Evolutionary conservation across 2,797 vertebrate species (phyloP).

Genomic region (Benthosema pterotum): DNA sequence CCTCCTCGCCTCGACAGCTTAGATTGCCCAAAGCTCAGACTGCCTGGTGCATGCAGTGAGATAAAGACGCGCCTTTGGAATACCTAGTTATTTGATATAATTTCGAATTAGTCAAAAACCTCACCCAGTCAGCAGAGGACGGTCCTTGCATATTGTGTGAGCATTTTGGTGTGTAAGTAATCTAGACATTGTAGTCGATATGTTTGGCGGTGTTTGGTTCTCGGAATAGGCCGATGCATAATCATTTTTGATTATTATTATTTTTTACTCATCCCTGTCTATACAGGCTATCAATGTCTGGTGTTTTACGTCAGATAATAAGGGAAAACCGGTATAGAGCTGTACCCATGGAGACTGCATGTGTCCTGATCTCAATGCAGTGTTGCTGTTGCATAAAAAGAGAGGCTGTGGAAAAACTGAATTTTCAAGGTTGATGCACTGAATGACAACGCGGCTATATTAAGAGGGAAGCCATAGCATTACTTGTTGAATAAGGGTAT

Average conservation of each 20-base stretch:
- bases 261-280: conserved; percentile 16
- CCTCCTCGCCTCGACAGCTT: conserved; percentile 12
- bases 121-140: conserved; percentile 15
- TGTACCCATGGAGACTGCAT: conserved; percentile 74
- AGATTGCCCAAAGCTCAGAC: conserved; percentile 34
- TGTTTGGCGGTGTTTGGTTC: not conserved
- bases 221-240: not conserved
- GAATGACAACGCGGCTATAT: conserved; percentile 65
- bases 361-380: conserved; percentile 9
- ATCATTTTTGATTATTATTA: too few species aligned
- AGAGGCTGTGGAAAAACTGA: conserved; percentile 41
- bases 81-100: conserved; percentile 36
- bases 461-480: conserved; percentile 30
- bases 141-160: conserved; percentile 1
- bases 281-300: conserved; percentile 12
- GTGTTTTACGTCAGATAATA: conserved; percentile 56
- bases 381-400: conserved; percentile 14
- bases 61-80: conserved; percentile 45
- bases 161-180: not conserved
- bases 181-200: not conserved
- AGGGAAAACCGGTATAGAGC: conserved; percentile 36
- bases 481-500: conserved; percentile 51
- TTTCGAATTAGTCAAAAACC: conserved; percentile 27
- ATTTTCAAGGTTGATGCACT: conserved; percentile 66
- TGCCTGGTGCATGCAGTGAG: conserved; percentile 60